Base-by-base conservation (phyloP, 2,113 vertebrate species). In the Prolemur simus region DNA sequence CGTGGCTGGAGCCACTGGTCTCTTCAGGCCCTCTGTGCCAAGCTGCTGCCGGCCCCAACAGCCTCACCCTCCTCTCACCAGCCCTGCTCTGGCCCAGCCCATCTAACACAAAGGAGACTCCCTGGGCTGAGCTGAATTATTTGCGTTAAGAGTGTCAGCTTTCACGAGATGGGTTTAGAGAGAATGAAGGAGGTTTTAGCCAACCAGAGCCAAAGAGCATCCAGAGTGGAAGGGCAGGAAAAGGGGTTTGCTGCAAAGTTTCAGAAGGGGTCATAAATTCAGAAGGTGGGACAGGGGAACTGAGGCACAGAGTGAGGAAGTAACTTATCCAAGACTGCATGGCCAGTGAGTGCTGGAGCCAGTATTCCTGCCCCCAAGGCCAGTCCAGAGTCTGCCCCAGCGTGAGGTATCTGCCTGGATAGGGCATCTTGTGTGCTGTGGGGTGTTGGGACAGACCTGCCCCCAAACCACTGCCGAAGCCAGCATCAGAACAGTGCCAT, bases 181-280 rank as follows among this genome's bases (percentile, higher is more conserved):
- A 47, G 18, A 6, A 12, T 0, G 8, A 2, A 56, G 47, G 66
- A 69, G 5, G 17, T 63, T 42, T 20, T 21, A 25, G 63, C 15
- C 45, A 54, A 14, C 54, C 20, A 11, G 23, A 17, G 32, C 39
- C 14, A 1, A 27, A 74, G 39, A 37, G 25, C 69, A 73, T 39
- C 23, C 27, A 39, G 25, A 13, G 10, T 1, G 34, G 29, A 23
- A 3, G 9, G 78, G 54, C 9, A 29, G 74, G 32, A 12, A 1
- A 54, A 18, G 42, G 73, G 18, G 13, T 39, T 20, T 23, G 8
- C 49, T 8, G 32, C 58, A 2, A 47, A 39, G 17, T 23, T 34
- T 39, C 81, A 3, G 1, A 11, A 74, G 25, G 13, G 58, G 0
- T 42, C 68, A 2, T 1, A 11, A 52, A 6, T 1, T 25, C 20